Base-by-base conservation (phyloP, 2,113 vertebrate species). In the Mungos mungo region DNA sequence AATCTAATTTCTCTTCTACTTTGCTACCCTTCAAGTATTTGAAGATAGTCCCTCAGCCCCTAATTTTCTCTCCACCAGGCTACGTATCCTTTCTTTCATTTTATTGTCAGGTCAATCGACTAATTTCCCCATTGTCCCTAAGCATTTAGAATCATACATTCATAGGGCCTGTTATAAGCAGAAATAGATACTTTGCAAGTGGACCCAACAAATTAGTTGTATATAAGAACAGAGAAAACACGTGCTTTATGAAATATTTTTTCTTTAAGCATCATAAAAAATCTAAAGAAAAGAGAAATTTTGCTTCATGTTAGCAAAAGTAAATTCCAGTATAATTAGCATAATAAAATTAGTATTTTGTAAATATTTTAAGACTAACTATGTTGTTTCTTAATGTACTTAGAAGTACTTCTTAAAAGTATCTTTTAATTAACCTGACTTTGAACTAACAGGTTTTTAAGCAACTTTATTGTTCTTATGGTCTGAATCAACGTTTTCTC, bases 341-440 rank as follows among this genome's bases (percentile, higher is more conserved):
- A 88, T 33, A 87, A 65, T 77, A 66, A 27, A 3, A 68, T 82
- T 50, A 25, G 25, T 60, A 88, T 60, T 74, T 77, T 82, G 86
- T 41, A 92, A 85, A 50, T 95, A 83, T 71, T 86, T 98, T 47
- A 45, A 93, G 82, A 92, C 87, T 95, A 87, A 81, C 47, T 85
- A 66, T 76, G 52, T 66, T 47, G 15, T 18, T 29, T 96, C 84
- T 84, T 63, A 93, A 47, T 63, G 25, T 7, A 85, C 47, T 57
- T 60, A 69, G 88, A 89, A 74, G 27, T 47, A 18, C 27, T 47
- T 77, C 45, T 71, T 71, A 33, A 50, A 50, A 33, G 52, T 65
- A 88, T 84, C 95, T 97, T 95, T 57, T 38, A 97, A 72, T 90
- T 89, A 89, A 95, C 12, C 29, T 95, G 14, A 7, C 84, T 97